These are phyloP conservation scores for Melitaea cinxia DNA, from an alignment of 1,140 invertebrate genomes.

Conservation along the genomic window DNA sequence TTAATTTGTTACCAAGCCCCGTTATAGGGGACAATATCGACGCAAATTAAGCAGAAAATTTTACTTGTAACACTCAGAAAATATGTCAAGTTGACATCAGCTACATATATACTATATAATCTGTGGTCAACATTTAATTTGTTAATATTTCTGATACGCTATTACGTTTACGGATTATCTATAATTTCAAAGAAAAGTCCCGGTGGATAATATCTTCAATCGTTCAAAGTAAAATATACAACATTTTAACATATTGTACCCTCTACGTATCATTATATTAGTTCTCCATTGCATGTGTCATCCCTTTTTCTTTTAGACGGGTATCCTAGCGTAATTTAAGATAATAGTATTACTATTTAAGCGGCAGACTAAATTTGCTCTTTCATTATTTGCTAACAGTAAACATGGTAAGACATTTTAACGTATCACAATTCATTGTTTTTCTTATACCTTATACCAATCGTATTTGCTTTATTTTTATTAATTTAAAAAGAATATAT, in stretches of 20 bases:
- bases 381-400: slow-evolving; percentile 22
- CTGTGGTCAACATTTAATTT: no score
- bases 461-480: background rate
- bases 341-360: background rate
- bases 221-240: background rate
- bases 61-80: background rate
- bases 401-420: slow-evolving; percentile 38
- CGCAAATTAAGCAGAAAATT: no score
- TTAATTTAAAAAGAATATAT: background rate
- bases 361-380: background rate
- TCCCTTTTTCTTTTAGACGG: background rate
- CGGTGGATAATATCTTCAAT: background rate
- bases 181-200: no score
- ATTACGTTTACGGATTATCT: no score
- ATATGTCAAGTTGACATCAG: background rate
- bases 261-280: no score
- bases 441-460: background rate
- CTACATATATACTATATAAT: no score
- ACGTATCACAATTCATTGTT: background rate
- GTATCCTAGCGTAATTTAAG: background rate
- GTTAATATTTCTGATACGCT: no score
- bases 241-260: no score
- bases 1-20: no score
- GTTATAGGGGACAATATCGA: no score
- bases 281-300: slow-evolving; percentile 3